Percentiles rank a stretch among this genome's conserved stretches.
Conservation (phyloP, 1,140 invertebrate species). For the Drosophila fuyamai region DNA sequence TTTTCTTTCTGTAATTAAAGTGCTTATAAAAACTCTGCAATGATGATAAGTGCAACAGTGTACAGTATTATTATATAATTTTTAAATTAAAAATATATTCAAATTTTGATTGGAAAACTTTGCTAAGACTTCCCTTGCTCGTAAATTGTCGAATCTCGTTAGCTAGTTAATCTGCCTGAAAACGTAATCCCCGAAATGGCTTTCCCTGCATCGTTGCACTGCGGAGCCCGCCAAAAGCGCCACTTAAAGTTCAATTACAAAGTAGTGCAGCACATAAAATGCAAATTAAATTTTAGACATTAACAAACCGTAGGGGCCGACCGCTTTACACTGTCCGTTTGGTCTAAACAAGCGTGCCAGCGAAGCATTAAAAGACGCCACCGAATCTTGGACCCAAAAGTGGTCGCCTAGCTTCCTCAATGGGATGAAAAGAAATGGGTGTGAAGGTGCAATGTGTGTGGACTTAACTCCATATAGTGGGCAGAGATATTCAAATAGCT, state of each 20-base stretch:
- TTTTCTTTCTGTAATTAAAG: too few species aligned
- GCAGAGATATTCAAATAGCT: conserved; percentile 58
- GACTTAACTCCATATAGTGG: conserved; percentile 17
- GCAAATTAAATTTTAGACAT: conserved; percentile 59
- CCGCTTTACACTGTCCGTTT: conserved; percentile 51
- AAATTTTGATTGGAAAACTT: conserved; percentile 9
- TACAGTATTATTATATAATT: conserved; percentile 12
- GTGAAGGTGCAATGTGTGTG: conserved; percentile 22
- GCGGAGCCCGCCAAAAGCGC: conserved; percentile 4
- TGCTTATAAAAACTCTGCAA: neutral
- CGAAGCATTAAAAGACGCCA: conserved; percentile 59
- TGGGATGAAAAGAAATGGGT: neutral
- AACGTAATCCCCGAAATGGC: conserved; percentile 32
- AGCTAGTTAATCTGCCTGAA: conserved; percentile 21
- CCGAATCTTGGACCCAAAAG: conserved; percentile 29
- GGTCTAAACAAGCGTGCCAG: conserved; percentile 31
- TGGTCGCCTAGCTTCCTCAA: conserved; percentile 50
- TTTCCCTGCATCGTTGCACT: conserved; percentile 40
- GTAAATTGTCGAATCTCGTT: conserved; percentile 24
- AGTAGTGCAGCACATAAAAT: conserved; percentile 61
- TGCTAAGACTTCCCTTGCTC: conserved; percentile 28
- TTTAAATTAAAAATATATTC: conserved; percentile 20
- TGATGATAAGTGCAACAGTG: neutral
- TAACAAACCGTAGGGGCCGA: conserved; percentile 16
- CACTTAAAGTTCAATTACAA: conserved; percentile 61